A percentile compares a stretch with the other conserved stretches of the same genome.
These are phyloP conservation scores for Parelbella ahira DNA, from an alignment of 2,888 invertebrate genomes.

Conservation along the genomic window DNA sequence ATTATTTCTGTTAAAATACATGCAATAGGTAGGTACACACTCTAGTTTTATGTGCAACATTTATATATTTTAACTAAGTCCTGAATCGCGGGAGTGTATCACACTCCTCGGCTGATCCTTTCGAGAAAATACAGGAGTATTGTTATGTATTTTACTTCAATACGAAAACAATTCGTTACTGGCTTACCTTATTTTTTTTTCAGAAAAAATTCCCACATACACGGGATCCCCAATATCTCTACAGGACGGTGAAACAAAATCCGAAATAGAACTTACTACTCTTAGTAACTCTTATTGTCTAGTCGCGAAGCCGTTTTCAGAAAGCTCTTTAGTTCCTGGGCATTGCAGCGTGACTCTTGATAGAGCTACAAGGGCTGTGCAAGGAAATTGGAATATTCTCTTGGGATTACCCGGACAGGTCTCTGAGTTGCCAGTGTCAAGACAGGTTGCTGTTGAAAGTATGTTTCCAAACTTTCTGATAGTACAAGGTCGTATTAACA, in stretches of 20 bases:
- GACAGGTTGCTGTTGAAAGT: slow-evolving; percentile 60
- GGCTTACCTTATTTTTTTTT: slow-evolving; percentile 27
- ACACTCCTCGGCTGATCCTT: no score
- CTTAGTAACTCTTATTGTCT: slow-evolving; percentile 56
- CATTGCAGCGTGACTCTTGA: slow-evolving; percentile 61
- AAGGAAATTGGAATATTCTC: slow-evolving; percentile 68
- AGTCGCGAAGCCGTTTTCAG: slow-evolving; percentile 64
- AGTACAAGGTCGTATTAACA: no score
- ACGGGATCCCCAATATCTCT: slow-evolving; percentile 44
- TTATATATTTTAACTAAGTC: no score
- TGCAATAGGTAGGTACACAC: no score
- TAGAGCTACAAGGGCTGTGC: slow-evolving; percentile 59
- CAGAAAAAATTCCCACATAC: slow-evolving; percentile 41
- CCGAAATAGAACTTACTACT: slow-evolving; percentile 44
- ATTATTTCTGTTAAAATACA: no score
- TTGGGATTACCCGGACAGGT: slow-evolving; percentile 67
- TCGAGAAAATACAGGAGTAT: no score
- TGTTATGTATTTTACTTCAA: no score
- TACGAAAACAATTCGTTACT: no score
- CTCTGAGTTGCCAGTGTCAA: slow-evolving; percentile 54
- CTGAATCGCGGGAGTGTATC: no score
- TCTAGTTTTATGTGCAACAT: no score
- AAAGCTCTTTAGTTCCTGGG: slow-evolving; percentile 58
- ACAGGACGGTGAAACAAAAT: slow-evolving; percentile 46
- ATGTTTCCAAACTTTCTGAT: slow-evolving; percentile 10